Conservation (phyloP, 2,113 vertebrate genomes). For the Tapirus terrestris region DNA sequence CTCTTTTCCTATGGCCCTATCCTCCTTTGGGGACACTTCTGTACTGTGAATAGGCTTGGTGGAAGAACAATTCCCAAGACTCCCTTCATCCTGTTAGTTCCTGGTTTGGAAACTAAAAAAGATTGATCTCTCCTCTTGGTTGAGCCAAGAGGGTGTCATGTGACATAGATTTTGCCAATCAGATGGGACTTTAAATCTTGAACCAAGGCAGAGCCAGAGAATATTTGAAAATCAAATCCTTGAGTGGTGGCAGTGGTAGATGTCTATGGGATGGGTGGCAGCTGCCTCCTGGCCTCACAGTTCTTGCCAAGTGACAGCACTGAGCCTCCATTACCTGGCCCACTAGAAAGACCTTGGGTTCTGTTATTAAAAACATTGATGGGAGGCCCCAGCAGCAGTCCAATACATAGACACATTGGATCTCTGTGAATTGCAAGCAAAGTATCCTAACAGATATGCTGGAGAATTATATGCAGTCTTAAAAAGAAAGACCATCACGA, state of each 20-base stretch:
- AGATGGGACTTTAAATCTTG: neutral
- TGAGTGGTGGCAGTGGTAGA: neutral
- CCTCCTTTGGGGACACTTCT: neutral
- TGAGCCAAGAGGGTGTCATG: neutral
- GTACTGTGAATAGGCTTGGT: neutral
- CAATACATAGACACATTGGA: neutral
- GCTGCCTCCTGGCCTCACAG: neutral
- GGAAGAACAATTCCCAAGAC: neutral
- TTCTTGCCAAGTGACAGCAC: neutral
- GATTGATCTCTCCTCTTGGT: neutral
- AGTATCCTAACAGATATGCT: neutral
- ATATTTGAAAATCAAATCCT: neutral
- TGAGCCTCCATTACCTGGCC: neutral
- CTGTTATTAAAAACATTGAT: neutral
- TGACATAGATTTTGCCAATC: neutral
- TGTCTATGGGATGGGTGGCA: neutral
- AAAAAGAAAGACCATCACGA: neutral
- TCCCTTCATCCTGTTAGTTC: neutral
- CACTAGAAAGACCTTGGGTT: neutral
- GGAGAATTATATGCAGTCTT: neutral
- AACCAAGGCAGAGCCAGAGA: neutral
- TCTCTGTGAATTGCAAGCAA: neutral
- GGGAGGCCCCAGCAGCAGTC: neutral
- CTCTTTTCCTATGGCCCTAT: neutral
- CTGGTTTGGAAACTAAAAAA: neutral